Percentiles rank a stretch among this genome's conserved stretches.
Conservation (phyloP, 2,888 invertebrate species). For the Orthosia gothica region DNA sequence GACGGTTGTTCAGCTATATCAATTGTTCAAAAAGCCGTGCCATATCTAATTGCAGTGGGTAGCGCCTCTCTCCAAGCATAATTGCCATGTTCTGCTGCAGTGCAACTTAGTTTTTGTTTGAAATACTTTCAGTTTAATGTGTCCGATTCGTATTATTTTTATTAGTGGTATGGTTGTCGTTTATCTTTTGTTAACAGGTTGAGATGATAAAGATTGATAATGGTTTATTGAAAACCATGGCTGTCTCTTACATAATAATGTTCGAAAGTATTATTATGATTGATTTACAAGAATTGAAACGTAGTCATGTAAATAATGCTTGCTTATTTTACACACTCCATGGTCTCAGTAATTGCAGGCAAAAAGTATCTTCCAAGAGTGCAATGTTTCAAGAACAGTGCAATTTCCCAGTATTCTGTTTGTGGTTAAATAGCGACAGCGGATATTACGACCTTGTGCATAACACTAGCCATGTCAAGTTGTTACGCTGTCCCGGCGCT, state of each 20-base stretch:
- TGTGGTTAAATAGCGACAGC: slow-evolving; percentile 19
- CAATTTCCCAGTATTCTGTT: slow-evolving; percentile 21
- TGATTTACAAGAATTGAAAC: neutral
- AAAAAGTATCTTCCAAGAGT: too few species aligned
- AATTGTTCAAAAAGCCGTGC: slow-evolving; percentile 73
- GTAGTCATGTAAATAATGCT: neutral
- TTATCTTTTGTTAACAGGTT: neutral
- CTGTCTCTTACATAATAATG: neutral
- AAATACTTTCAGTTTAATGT: slow-evolving; percentile 48
- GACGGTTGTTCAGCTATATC: slow-evolving; percentile 65
- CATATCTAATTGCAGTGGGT: slow-evolving; percentile 75
- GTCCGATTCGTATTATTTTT: too few species aligned
- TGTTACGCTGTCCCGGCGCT: too few species aligned
- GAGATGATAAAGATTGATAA: neutral
- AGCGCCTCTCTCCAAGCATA: slow-evolving; percentile 70
- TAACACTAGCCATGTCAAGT: too few species aligned
- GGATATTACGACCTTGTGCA: too few species aligned
- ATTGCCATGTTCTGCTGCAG: slow-evolving; percentile 74
- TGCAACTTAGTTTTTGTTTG: slow-evolving; percentile 69
- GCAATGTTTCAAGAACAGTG: slow-evolving; percentile 14
- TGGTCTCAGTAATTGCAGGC: neutral
- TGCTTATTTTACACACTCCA: neutral
- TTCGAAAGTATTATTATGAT: neutral
- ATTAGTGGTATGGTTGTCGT: neutral
- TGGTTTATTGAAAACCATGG: neutral